Percentiles rank a stretch among this genome's conserved stretches.
These are phyloP conservation scores for Cisticola juncidis DNA, from an alignment of 2,113 vertebrate species.

Conservation along the genomic window DNA sequence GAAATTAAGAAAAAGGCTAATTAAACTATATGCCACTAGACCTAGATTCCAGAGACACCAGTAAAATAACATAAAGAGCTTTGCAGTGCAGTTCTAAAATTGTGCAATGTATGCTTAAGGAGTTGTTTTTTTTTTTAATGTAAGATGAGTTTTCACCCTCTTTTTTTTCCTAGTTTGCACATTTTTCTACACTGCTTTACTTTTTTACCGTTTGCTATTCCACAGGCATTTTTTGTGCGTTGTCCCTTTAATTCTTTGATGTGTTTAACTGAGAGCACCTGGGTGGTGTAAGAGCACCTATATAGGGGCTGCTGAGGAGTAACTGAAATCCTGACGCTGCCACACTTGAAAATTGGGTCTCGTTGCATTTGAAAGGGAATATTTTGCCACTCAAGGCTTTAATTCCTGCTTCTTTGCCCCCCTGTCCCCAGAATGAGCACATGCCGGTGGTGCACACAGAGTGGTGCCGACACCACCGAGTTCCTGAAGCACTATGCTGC, in stretches of 20 bases:
- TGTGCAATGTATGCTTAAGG: background rate
- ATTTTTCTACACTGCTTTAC: background rate
- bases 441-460: constrained; percentile 83
- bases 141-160: background rate
- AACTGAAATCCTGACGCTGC: background rate
- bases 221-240: background rate
- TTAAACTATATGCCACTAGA: background rate
- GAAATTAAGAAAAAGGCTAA: background rate
- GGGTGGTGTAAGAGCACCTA: fast-evolving
- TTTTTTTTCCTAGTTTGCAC: background rate
- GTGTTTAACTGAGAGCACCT: background rate
- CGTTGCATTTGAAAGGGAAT: background rate
- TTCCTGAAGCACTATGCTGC: constrained; percentile 74
- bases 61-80: background rate
- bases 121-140: no score
- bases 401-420: background rate
- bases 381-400: background rate
- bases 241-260: background rate
- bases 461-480: constrained; percentile 38
- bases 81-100: background rate
- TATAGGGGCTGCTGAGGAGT: background rate
- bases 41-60: background rate
- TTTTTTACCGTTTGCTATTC: background rate
- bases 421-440: constrained; percentile 78
- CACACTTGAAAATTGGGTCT: background rate